Evolutionary conservation across 30 jellyfish, hydroid and myxozoan species (phyloP).

Genomic region (Cassiopea andromeda): DNA sequence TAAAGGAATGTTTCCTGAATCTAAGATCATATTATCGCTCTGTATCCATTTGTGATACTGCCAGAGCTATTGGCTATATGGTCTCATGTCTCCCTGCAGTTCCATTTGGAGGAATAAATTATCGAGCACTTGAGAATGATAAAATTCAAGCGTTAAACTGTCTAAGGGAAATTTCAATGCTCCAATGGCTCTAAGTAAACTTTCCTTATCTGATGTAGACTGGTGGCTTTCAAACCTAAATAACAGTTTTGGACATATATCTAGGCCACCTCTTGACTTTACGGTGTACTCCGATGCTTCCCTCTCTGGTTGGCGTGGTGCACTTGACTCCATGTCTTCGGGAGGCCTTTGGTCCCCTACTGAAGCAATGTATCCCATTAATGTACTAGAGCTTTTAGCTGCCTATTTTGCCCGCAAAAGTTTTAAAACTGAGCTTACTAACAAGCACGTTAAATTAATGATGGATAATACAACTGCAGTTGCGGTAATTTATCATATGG

Average conservation of each 20-base stretch:
- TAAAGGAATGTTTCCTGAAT: not conserved
- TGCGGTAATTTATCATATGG: slow-evolving; percentile 36
- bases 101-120: slow-evolving; percentile 28
- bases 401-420: slow-evolving; percentile 19
- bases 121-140: slow-evolving; percentile 5
- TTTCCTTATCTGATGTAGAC: not conserved
- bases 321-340: not conserved
- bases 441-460: slow-evolving; percentile 45
- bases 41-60: slow-evolving; percentile 28
- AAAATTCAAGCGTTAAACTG: slow-evolving; percentile 13
- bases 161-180: slow-evolving; percentile 7
- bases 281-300: slow-evolving; percentile 49
- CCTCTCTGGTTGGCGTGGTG: slow-evolving; percentile 54
- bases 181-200: not conserved
- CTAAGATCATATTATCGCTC: not conserved
- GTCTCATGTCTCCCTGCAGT: slow-evolving; percentile 49
- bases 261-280: slow-evolving; percentile 16
- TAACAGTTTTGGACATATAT: not conserved
- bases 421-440: slow-evolving; percentile 9
- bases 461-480: slow-evolving; percentile 64
- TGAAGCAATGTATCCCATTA: slow-evolving; percentile 34
- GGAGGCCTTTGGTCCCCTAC: slow-evolving; percentile 37
- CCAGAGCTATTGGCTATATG: slow-evolving; percentile 48
- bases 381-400: slow-evolving; percentile 23
- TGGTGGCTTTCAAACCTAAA: slow-evolving; percentile 48